Evolutionary conservation across 2,113 vertebrate genomes (phyloP), one percentile per base, ranked within the genome.

Genomic region (Microcebus tavaratra): DNA sequence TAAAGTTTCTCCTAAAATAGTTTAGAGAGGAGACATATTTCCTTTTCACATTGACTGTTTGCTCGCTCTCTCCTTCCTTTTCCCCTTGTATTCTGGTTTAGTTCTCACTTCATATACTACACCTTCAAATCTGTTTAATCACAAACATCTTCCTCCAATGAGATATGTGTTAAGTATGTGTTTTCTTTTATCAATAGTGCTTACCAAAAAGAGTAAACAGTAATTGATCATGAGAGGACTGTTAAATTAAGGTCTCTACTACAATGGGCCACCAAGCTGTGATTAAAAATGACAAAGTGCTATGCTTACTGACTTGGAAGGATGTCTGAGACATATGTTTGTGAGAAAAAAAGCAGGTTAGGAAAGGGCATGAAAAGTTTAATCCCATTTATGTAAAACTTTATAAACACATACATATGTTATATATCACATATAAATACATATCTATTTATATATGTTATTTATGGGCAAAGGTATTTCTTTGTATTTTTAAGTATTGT

Each of bases 381-480:
- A 79, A 59, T 48, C 42, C 42, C 12, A 78, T 53, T 48, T 63
- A 36, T 59, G 23, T 93, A 61, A 65, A 94, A 80, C 63, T 61
- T 89, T 72, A 93, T 55, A 91, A 81, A 45, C 29, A 94, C 4
- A 86, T 25, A 48, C 39, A 55, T 55, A 34, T 29, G 4, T 70
- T 59, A 39, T 65, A 48, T 11, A 48, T 48, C 48, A 48, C 48
- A 48, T 48, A 48, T 48, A 48, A 48, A 48, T 48, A 48, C 48
- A 48, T 48, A 48, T 48, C 8, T 48, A 48, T 48, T 48, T 48
- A 48, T 48, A 48, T 48, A 48, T 48, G 48, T 82, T 80, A 79
- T 91, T 95, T 96, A 61, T 90, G 87, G 70, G 27, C 34, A 79
- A 6, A 79, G 61, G 36, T 50, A 48, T 94, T 95, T 97, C n/a